These are phyloP conservation scores for Dastarcus helophoroides DNA, from an alignment of 2,888 invertebrate species.

Conservation along the genomic window DNA sequence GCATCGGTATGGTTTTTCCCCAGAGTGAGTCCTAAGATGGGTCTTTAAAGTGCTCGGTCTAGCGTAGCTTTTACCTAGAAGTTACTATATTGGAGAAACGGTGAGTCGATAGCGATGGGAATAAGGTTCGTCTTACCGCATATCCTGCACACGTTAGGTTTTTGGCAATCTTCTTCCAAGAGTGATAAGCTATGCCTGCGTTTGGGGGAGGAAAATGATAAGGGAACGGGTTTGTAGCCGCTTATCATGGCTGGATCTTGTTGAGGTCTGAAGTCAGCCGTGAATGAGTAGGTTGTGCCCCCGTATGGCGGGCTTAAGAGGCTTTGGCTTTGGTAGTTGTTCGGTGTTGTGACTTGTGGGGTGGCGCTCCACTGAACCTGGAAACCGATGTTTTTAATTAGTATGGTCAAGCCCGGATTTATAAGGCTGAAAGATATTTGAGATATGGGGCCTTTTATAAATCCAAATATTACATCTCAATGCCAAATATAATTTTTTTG, in stretches of 20 bases:
- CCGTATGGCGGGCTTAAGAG: conserved; percentile 56
- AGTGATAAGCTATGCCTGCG: conserved; percentile 24
- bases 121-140: no score
- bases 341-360: conserved; percentile 47
- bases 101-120: no score
- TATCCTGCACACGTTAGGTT: conserved; percentile 84
- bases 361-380: conserved; percentile 61
- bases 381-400: no score
- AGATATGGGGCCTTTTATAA: no score
- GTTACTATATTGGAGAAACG: no score
- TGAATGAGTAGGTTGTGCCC: conserved; percentile 71
- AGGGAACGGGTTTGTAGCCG: conserved; percentile 45
- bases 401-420: no score
- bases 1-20: conserved; percentile 86
- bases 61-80: conserved; percentile 90
- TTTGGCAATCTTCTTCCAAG: conserved; percentile 60
- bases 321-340: conserved; percentile 43
- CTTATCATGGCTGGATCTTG: conserved; percentile 46
- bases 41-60: conserved; percentile 95
- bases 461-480: no score
- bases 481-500: no score
- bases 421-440: no score
- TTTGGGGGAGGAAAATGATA: conserved; percentile 35
- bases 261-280: conserved; percentile 66
- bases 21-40: conserved; percentile 91